These are phyloP conservation scores for Drosophila neocordata DNA, from an alignment of 1,140 invertebrate genomes.

Conservation along the genomic window DNA sequence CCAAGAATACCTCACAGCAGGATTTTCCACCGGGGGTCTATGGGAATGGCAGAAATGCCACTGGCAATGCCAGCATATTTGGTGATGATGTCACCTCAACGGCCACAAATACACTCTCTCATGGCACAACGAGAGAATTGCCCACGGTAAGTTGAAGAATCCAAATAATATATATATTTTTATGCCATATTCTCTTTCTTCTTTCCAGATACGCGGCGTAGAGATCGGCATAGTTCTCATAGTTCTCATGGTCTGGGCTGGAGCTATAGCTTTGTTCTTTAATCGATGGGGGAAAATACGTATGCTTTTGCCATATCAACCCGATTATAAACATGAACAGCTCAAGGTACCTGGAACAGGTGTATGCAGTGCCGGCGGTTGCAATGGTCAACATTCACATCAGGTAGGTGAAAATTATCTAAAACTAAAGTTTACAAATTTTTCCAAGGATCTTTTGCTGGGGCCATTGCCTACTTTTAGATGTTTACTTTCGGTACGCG, in stretches of 20 bases:
- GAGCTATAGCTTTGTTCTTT: constrained; percentile 94
- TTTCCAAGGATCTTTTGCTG: not conserved
- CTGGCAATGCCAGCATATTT: constrained; percentile 79
- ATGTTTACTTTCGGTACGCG: constrained; percentile 3
- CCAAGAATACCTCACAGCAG: constrained; percentile 88
- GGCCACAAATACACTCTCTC: constrained; percentile 82
- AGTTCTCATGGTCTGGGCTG: constrained; percentile 93
- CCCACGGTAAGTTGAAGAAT: constrained; percentile 63
- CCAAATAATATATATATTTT: not conserved
- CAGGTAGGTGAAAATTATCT: constrained; percentile 63
- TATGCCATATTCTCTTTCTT: not conserved
- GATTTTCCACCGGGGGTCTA: constrained; percentile 82
- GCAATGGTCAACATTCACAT: constrained; percentile 84
- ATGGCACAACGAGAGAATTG: constrained; percentile 83
- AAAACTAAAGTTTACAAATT: too few species aligned
- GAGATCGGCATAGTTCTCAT: constrained; percentile 94
- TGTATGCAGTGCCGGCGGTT: constrained; percentile 86
- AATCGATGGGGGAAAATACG: constrained; percentile 96
- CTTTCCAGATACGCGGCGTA: constrained; percentile 89
- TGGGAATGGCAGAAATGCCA: constrained; percentile 82
- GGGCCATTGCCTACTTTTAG: not conserved
- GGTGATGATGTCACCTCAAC: constrained; percentile 77
- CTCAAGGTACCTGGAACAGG: constrained; percentile 91
- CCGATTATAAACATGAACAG: constrained; percentile 93
- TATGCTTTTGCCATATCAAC: constrained; percentile 95